Evolutionary conservation across 2,888 invertebrate species (phyloP).

Genomic region (Nycteola revayana): DNA sequence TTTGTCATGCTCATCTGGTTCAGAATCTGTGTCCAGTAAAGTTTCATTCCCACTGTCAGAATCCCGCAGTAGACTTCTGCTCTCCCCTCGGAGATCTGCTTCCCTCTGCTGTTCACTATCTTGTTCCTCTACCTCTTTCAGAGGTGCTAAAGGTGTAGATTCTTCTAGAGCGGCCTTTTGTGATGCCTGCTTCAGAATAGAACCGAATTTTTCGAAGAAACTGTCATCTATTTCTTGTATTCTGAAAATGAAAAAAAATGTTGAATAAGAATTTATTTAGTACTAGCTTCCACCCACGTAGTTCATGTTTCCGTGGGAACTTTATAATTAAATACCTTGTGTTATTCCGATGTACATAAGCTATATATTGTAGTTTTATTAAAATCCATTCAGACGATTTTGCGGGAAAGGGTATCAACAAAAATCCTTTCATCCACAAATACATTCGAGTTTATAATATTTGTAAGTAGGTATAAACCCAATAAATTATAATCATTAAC

Average conservation of each 20-base stretch:
- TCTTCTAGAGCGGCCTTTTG: constrained; percentile 81
- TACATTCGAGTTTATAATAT: too few relatives aligned
- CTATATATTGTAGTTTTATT: too few relatives aligned
- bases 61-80: constrained; percentile 56
- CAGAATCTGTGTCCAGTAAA: constrained; percentile 84
- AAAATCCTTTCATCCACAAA: too few relatives aligned
- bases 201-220: constrained; percentile 92
- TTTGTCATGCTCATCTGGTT: constrained; percentile 84
- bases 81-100: constrained; percentile 60
- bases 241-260: constrained; percentile 74
- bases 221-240: constrained; percentile 91
- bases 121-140: constrained; percentile 67
- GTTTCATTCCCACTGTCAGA: constrained; percentile 81
- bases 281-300: too few relatives aligned
- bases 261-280: too few relatives aligned
- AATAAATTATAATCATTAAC: too few relatives aligned
- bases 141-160: constrained; percentile 78
- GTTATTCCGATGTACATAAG: too few relatives aligned
- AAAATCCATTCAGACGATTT: too few relatives aligned
- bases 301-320: too few relatives aligned
- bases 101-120: constrained; percentile 66
- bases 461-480: too few relatives aligned
- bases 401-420: too few relatives aligned
- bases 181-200: constrained; percentile 85
- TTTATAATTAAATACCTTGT: too few relatives aligned